phyloP scores from a whole-genome alignment of 2,113 vertebrate genomes.

The Sinocyclocheilus anshuiensis region DNA sequence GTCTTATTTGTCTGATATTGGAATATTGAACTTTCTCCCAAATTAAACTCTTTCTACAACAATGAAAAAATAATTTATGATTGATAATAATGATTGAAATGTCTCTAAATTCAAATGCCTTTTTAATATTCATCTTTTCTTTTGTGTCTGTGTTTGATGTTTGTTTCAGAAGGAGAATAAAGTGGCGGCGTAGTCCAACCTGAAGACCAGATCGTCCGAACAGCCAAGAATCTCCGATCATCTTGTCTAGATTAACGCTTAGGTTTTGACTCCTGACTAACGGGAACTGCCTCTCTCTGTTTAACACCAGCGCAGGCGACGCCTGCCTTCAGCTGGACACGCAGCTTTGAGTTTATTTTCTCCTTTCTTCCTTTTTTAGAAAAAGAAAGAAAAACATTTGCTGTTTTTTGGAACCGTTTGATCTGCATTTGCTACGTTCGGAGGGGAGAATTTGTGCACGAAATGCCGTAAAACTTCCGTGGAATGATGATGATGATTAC shows the following conservation, averaged over 20 bases:
- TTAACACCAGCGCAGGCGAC: conserved; percentile 83
- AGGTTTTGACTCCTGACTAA: conserved; percentile 72
- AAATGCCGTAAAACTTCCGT: conserved; percentile 78
- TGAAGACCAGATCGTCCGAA: conserved; percentile 39
- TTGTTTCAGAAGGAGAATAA: conserved; percentile 93
- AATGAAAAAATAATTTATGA: too few species aligned
- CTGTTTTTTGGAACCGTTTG: conserved; percentile 54
- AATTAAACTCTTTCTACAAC: neutral
- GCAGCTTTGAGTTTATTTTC: conserved; percentile 69
- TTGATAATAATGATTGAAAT: neutral
- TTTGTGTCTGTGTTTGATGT: neutral
- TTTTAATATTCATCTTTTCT: neutral
- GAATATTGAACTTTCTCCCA: too few species aligned
- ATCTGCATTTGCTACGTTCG: conserved; percentile 78
- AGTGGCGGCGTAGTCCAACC: conserved; percentile 87
- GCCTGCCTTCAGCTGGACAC: conserved; percentile 71
- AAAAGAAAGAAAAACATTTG: conserved; percentile 48
- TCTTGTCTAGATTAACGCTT: conserved; percentile 28
- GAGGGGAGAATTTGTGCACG: conserved; percentile 77
- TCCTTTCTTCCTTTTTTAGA: conserved; percentile 49
- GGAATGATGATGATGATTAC: conserved; percentile 62
- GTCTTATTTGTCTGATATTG: neutral
- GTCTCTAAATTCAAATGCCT: neutral
- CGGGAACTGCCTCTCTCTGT: conserved; percentile 80
- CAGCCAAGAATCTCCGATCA: conserved; percentile 35